Percentiles rank a stretch among this genome's conserved stretches.
phyloP scores from a whole-genome alignment of 2,888 invertebrate genomes.

The Eledona agricola region DNA sequence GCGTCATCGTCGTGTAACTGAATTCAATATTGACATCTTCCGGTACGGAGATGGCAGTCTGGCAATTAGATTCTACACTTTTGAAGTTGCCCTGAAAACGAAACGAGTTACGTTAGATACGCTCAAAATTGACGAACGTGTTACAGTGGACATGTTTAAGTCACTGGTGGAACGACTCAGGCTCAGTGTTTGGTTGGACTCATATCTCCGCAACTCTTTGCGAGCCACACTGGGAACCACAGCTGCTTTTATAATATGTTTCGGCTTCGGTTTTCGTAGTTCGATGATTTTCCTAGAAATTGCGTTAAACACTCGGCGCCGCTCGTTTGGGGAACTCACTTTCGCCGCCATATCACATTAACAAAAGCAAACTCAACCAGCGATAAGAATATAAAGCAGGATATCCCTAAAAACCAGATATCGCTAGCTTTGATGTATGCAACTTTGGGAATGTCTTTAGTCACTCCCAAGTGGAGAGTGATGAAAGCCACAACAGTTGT shows the following conservation, averaged over 20 bases:
- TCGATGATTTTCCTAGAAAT: conserved; percentile 52
- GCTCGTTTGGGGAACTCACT: conserved; percentile 66
- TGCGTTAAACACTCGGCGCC: not conserved
- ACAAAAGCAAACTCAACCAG: conserved; percentile 89
- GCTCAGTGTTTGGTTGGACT: conserved; percentile 7
- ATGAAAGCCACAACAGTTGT: conserved; percentile 89
- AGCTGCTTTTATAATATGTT: conserved; percentile 19
- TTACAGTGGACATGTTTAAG: too few relatives aligned
- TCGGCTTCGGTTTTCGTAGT: conserved; percentile 23
- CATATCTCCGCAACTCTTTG: conserved; percentile 9
- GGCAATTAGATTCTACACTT: conserved; percentile 1
- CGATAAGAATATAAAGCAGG: conserved; percentile 85
- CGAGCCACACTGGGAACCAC: conserved; percentile 6
- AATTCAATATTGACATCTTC: conserved; percentile 1
- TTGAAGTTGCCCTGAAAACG: conserved; percentile 4
- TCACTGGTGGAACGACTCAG: too few relatives aligned
- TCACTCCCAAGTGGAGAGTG: conserved; percentile 84
- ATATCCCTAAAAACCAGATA: conserved; percentile 88
- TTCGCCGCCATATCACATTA: conserved; percentile 87
- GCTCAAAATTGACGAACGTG: too few relatives aligned
- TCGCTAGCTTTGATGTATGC: conserved; percentile 91
- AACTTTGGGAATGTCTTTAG: conserved; percentile 86
- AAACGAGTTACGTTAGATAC: too few relatives aligned
- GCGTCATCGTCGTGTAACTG: conserved; percentile 82
- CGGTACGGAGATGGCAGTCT: conserved; percentile 2